Evolutionary conservation across 2,797 vertebrate species (phyloP).

Genomic region (Propithecus perrieri): DNA sequence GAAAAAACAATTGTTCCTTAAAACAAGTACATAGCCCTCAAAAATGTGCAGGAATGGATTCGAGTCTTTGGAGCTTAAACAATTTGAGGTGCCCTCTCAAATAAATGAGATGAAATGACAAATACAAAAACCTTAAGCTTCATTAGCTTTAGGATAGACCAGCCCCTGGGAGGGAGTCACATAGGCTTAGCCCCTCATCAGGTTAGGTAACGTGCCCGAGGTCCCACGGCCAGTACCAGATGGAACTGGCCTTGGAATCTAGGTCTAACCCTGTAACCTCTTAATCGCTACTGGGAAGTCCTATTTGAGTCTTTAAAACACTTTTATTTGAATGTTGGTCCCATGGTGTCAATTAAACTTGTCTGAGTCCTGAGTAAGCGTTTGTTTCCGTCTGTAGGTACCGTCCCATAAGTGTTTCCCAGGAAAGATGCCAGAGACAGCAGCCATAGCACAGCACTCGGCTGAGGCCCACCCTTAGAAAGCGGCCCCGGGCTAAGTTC

Average conservation of each 20-base stretch:
- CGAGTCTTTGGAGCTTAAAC: neutral
- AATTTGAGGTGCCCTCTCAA: neutral
- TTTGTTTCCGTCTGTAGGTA: neutral
- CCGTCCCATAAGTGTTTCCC: neutral
- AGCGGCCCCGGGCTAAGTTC: neutral
- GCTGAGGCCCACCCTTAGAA: neutral
- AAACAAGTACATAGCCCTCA: neutral
- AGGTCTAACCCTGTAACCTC: neutral
- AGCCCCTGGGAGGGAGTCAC: no score
- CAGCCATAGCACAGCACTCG: neutral
- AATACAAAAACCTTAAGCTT: neutral
- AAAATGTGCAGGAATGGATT: neutral
- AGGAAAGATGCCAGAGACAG: neutral
- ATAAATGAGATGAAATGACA: neutral
- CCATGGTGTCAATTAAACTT: neutral
- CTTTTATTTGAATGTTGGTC: neutral
- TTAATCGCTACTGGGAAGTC: neutral
- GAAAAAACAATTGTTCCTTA: neutral
- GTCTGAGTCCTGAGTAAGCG: neutral
- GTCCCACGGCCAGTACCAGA: neutral
- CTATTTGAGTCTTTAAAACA: neutral
- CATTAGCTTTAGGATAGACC: neutral
- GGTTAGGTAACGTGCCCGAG: neutral
- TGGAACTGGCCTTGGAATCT: neutral
- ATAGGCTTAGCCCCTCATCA: neutral